Percentiles rank a stretch among this genome's conserved stretches.
phyloP scores from a whole-genome alignment of 1,140 invertebrate species.

The Pogonomyrmex barbatus region DNA sequence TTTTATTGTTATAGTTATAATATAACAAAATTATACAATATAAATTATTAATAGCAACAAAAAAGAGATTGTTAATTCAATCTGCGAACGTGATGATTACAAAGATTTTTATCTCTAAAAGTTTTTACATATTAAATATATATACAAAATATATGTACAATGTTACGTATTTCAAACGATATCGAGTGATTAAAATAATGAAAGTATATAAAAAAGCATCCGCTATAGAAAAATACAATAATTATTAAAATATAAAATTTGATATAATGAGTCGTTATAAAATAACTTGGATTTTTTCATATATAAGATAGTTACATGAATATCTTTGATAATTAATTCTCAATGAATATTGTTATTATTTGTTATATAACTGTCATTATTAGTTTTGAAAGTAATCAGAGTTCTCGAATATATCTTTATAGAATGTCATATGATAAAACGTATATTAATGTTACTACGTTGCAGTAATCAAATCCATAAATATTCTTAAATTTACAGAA shows the following conservation, averaged over 20 bases:
- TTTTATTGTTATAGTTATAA: conserved; percentile 6
- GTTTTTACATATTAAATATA: not conserved
- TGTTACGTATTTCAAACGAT: conserved; percentile 17
- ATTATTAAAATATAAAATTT: conserved; percentile 38
- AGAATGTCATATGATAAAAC: conserved; percentile 45
- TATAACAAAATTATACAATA: conserved; percentile 28
- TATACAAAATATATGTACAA: conserved; percentile 11
- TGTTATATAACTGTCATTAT: conserved; percentile 14
- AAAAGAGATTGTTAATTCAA: conserved; percentile 19
- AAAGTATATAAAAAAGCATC: conserved; percentile 36
- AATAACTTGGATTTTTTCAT: conserved; percentile 22
- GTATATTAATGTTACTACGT: conserved; percentile 55
- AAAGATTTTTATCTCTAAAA: conserved; percentile 1
- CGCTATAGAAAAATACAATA: conserved; percentile 19
- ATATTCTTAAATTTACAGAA: conserved; percentile 47
- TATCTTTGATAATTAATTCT: conserved; percentile 29
- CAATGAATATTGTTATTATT: conserved; percentile 30
- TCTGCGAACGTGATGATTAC: conserved; percentile 14
- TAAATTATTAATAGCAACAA: conserved; percentile 16
- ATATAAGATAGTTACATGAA: conserved; percentile 11
- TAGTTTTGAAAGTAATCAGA: not conserved
- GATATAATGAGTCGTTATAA: not conserved
- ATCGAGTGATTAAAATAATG: conserved; percentile 20
- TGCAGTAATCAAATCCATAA: conserved; percentile 44
- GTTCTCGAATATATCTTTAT: conserved; percentile 17